Evolutionary conservation across 2,888 invertebrate genomes (phyloP), one percentile per base, ranked within the genome.

Genomic region (Lycophotia porphyrea): DNA sequence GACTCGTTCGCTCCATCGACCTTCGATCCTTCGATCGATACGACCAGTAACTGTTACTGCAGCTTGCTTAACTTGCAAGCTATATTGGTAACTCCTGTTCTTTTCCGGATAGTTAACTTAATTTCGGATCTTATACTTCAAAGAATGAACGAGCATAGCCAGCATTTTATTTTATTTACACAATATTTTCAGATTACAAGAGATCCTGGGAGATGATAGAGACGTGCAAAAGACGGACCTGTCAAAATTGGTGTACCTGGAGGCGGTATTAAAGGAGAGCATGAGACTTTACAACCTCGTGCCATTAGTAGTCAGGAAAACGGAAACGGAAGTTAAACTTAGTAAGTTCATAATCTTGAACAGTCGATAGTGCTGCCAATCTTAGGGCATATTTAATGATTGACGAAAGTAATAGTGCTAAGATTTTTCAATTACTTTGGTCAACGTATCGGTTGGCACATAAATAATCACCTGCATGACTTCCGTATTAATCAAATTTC

Each of bases 221-320:
- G 93, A 94, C 21, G 89, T 92, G 0, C 92, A 92, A 18, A 95
- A 95, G 77, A 88, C 90, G 0, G 93, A 95, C 70, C 75, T 94
- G 5, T 90, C 92, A 0, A 89, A 90, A 61, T 75, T 95, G 75
- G 90, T 93, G 8, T 95, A 94, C 75, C 69, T 93, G 34, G 95
- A 95, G 52, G 94, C 95, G 0, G 93, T 94, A 9, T 83, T 95
- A 18, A 95, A 95, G 71, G 95, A 95, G 76, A 91, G 91, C 64
- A 91, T 95, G 90, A 86, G 95, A 36, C 76, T 94, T 5, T 93
- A 92, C 79, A 91, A 93, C 21, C 92, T 94, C 3, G 93, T 90
- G 2, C 94, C 94, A 0, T 88, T 93, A 0, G 88, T 93, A 1
- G 92, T 90, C 1, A 87, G 95, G 52, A 87, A 86, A 58, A 81